Evolutionary conservation across 1,140 invertebrate species (phyloP), one percentile per base, ranked within the genome.

Genomic region (Leguminivora glycinivorella): DNA sequence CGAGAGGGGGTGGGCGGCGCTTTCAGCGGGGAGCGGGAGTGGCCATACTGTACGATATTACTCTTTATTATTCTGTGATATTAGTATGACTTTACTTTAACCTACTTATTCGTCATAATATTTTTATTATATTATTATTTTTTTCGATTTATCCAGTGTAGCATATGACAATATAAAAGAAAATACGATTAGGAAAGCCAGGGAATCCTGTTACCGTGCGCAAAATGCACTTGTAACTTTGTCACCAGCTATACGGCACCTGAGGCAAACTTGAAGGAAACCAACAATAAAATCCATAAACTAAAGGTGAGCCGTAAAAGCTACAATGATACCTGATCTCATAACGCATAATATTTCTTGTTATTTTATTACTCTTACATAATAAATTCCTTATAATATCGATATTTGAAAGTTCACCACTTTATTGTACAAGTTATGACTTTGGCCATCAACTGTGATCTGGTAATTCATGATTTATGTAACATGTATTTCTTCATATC

Each of bases 401-500:
- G n/a, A 31, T 34, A 34, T 63, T 60, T 63, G n/a, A 63, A 63
- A 63, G 58, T 63, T 63, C 58, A 63, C 26, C n/a, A 31, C 25
- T 3, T 63, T 63, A 63, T 63, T 17, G 25, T 14, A 63, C 14
- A 29, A n/a, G 58, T 63, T 63, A 63, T 63, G 29, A 31, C 26
- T 34, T 17, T 29, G 26, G 25, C 26, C 26, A 31, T 63, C 58
- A 34, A 63, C 40, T 43, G 40, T 43, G 24, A 58, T 58, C 14
- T 63, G n/a, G 58, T 14, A 29, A 60, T 63, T 31, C 25, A 56
- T 47, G 67, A 76, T 76, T 75, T 67, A 70, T 75, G 80, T 77
- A 82, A 79, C 75, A 80, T n/a, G 83, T 82, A 79, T 76, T 52
- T 52, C 79, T 85, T 79, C 78, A 77, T 78, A 80, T 83, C 77